Conservation (phyloP, 2,113 vertebrate genomes). For the Alethe castanea region DNA sequence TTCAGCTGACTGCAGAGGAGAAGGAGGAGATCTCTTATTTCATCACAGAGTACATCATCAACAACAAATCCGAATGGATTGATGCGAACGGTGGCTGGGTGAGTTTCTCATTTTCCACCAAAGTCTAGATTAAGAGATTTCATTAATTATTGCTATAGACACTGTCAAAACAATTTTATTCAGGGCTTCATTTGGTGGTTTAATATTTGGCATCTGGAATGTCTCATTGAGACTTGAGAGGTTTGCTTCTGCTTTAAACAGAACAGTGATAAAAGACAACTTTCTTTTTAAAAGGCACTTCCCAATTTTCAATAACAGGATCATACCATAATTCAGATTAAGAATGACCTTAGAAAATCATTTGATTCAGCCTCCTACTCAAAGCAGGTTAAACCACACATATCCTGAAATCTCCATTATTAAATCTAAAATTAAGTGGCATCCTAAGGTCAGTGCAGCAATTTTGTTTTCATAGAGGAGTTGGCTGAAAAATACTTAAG, state of each 20-base stretch:
- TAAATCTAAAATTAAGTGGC: background rate
- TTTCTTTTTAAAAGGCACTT: background rate
- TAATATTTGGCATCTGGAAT: background rate
- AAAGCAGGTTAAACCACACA: background rate
- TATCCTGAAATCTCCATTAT: background rate
- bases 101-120: constrained; percentile 14
- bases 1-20: constrained; percentile 24
- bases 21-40: constrained; percentile 63
- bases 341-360: background rate
- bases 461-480: background rate
- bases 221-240: background rate
- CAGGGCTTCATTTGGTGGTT: background rate
- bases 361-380: background rate
- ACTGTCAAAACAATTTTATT: background rate
- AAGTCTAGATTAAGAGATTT: background rate
- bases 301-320: background rate
- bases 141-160: background rate
- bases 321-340: background rate
- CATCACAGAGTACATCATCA: constrained; percentile 72
- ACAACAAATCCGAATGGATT: constrained; percentile 71
- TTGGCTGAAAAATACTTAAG: background rate
- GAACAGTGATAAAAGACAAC: background rate
- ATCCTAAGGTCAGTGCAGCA: background rate
- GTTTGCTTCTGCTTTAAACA: background rate
- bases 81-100: constrained; percentile 75